A percentile compares a stretch with the other conserved stretches of the same genome.
These are phyloP conservation scores for Protobothrops mucrosquamatus DNA, from an alignment of 2,113 vertebrate species.

Conservation along the genomic window DNA sequence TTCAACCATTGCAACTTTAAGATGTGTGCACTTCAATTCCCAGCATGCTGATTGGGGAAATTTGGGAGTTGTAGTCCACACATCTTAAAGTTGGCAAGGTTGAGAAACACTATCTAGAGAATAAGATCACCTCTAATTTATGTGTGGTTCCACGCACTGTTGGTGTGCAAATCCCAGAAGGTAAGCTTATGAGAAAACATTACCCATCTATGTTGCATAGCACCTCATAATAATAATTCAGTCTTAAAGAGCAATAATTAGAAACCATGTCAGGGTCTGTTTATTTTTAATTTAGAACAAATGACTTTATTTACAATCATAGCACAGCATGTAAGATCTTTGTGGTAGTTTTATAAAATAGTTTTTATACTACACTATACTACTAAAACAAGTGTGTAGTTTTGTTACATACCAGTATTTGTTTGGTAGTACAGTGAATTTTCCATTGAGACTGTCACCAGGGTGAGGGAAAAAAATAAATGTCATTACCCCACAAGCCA, in stretches of 20 bases:
- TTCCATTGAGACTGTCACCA: not conserved
- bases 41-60: not conserved
- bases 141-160: not conserved
- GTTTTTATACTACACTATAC: no score
- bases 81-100: not conserved
- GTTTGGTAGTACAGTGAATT: not conserved
- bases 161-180: not conserved
- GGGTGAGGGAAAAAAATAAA: not conserved
- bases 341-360: not conserved
- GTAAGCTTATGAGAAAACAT: not conserved
- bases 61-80: not conserved
- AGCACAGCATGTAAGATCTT: not conserved
- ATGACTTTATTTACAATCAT: not conserved
- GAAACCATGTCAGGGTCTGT: not conserved
- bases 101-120: not conserved
- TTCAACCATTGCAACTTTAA: not conserved
- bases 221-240: not conserved
- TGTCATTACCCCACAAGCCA: not conserved
- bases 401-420: not conserved
- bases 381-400: no score
- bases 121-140: not conserved
- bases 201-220: not conserved
- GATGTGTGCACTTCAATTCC: not conserved
- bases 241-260: not conserved
- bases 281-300: not conserved